These are phyloP conservation scores for Perizoma affinitatum DNA, from an alignment of 2,888 invertebrate genomes.

Conservation along the genomic window DNA sequence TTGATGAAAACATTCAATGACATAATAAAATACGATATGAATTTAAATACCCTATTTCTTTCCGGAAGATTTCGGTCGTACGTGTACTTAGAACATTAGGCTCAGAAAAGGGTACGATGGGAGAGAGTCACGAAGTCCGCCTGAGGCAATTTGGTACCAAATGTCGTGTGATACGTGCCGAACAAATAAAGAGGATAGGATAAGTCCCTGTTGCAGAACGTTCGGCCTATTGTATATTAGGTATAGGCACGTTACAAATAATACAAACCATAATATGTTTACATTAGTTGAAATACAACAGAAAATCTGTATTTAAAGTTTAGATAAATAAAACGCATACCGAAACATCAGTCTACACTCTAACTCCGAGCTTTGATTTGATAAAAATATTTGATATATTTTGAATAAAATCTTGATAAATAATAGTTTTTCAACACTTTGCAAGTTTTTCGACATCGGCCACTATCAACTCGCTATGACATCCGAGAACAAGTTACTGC, in stretches of 20 bases:
- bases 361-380: slow-evolving; percentile 1
- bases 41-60: slow-evolving; percentile 62
- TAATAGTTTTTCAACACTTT: slow-evolving; percentile 29
- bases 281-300: too few relatives aligned
- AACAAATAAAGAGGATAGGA: slow-evolving; percentile 79
- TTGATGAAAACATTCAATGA: slow-evolving; percentile 42
- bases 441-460: slow-evolving; percentile 31
- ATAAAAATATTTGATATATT: neutral
- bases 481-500: slow-evolving; percentile 34
- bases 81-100: slow-evolving; percentile 73
- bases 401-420: slow-evolving; percentile 4
- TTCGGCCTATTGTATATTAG: slow-evolving; percentile 12
- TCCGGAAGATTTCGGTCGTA: slow-evolving; percentile 61
- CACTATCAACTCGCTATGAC: slow-evolving; percentile 29
- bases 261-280: neutral
- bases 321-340: too few relatives aligned
- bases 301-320: too few relatives aligned
- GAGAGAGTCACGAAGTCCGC: slow-evolving; percentile 74
- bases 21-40: slow-evolving; percentile 52
- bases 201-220: slow-evolving; percentile 53
- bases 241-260: neutral
- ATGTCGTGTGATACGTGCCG: slow-evolving; percentile 80
- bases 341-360: neutral
- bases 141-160: slow-evolving; percentile 82
- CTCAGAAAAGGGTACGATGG: slow-evolving; percentile 65